These are phyloP conservation scores for Eutolmus rufibarbis DNA, from an alignment of 2,888 invertebrate genomes.

Conservation along the genomic window DNA sequence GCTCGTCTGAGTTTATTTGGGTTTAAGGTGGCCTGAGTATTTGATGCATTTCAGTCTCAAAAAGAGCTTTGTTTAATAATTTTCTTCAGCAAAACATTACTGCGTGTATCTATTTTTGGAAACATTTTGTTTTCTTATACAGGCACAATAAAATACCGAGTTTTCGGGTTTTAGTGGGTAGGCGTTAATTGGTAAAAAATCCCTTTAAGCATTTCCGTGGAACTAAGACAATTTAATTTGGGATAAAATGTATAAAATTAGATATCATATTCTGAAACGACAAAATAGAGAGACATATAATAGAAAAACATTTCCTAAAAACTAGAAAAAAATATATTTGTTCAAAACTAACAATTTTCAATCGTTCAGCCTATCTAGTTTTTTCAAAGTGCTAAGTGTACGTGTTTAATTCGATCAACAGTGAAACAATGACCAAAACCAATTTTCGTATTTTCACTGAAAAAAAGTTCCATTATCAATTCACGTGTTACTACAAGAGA, in stretches of 20 bases:
- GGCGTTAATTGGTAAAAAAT: background rate
- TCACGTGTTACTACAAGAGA: background rate
- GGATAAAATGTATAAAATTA: background rate
- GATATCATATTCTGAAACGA: background rate
- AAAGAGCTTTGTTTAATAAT: background rate
- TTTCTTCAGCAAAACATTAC: background rate
- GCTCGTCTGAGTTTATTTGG: background rate
- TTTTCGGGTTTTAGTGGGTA: background rate
- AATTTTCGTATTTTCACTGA: background rate
- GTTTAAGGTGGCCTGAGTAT: background rate
- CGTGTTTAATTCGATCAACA: background rate
- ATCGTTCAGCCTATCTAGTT: background rate
- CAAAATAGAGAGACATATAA: too few relatives aligned
- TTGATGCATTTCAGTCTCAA: background rate
- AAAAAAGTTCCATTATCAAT: background rate
- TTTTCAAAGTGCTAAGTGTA: background rate
- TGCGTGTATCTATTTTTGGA: background rate
- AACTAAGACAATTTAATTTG: background rate
- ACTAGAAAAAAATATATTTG: background rate
- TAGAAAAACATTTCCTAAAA: background rate
- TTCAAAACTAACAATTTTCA: background rate
- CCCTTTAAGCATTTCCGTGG: background rate
- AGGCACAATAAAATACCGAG: background rate
- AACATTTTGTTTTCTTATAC: background rate
- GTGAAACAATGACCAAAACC: background rate